Evolutionary conservation across 1,140 invertebrate genomes (phyloP).

Genomic region (Araneus ventricosus): DNA sequence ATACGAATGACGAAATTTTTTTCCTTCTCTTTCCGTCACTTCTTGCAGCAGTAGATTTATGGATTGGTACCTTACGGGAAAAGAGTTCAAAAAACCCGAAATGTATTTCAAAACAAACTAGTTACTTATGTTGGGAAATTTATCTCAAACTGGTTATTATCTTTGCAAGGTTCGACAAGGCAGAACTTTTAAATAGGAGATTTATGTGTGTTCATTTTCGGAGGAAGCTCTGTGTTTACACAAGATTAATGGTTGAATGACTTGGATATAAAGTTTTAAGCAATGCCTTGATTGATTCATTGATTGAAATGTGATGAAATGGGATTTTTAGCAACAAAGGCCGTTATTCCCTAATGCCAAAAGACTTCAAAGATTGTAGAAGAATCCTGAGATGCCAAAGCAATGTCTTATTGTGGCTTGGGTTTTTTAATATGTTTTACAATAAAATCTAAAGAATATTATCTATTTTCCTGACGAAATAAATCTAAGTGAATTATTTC

Average conservation of each 20-base stretch:
- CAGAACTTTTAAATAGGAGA: neutral
- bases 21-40: neutral
- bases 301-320: too few relatives aligned
- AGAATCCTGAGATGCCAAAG: too few relatives aligned
- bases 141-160: neutral
- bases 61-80: neutral
- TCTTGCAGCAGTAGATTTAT: neutral
- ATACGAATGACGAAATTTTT: neutral
- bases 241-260: neutral
- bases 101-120: slow-evolving; percentile 1
- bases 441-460: too few relatives aligned
- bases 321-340: too few relatives aligned
- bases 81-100: neutral
- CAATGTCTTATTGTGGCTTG: too few relatives aligned
- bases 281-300: too few relatives aligned
- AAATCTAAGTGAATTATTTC: too few relatives aligned
- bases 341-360: too few relatives aligned
- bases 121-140: neutral
- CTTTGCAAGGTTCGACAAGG: neutral
- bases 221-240: neutral
- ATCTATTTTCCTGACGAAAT: too few relatives aligned
- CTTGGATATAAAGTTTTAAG: too few relatives aligned
- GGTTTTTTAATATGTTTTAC: too few relatives aligned
- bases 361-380: too few relatives aligned
- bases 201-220: neutral